Evolutionary conservation across 64 coral and sea anemone genomes (phyloP).

Genomic region (Catalaphyllia jardinei): DNA sequence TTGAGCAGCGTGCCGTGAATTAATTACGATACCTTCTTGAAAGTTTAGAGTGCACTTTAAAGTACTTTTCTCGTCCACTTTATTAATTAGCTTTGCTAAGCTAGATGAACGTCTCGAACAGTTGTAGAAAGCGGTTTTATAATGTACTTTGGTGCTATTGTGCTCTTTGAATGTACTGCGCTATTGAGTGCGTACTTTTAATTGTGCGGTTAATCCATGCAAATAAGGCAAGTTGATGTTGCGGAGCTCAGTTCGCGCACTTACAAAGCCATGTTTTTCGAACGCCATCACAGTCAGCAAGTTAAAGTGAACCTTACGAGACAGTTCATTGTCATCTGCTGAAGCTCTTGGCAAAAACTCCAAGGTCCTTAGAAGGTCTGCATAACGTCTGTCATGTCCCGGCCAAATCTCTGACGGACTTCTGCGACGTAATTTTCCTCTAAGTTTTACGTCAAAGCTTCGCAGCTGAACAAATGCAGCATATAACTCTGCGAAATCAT

Average conservation of each 20-base stretch:
- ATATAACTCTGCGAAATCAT: no score
- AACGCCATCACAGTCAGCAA: no score
- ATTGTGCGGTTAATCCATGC: conserved; percentile 8
- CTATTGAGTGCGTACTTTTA: not conserved
- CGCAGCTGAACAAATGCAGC: no score
- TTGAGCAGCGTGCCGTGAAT: not conserved
- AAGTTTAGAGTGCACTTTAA: not conserved
- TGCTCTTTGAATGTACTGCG: not conserved
- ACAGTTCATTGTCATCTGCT: not conserved
- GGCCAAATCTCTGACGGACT: not conserved
- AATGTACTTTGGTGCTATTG: not conserved
- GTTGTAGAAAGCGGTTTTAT: not conserved
- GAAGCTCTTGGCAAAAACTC: not conserved
- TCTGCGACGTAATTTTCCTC: not conserved
- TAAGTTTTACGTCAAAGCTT: no score
- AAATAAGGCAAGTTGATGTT: not conserved
- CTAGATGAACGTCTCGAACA: no score
- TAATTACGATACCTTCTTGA: not conserved
- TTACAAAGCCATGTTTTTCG: no score
- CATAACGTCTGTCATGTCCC: not conserved
- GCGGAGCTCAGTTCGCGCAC: not conserved
- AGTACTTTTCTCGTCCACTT: not conserved
- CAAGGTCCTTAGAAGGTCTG: not conserved
- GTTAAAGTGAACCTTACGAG: not conserved
- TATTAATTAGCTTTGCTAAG: conserved; percentile 13